Conservation (phyloP, 2,888 invertebrate genomes). For the Hemistola chrysoprasaria region DNA sequence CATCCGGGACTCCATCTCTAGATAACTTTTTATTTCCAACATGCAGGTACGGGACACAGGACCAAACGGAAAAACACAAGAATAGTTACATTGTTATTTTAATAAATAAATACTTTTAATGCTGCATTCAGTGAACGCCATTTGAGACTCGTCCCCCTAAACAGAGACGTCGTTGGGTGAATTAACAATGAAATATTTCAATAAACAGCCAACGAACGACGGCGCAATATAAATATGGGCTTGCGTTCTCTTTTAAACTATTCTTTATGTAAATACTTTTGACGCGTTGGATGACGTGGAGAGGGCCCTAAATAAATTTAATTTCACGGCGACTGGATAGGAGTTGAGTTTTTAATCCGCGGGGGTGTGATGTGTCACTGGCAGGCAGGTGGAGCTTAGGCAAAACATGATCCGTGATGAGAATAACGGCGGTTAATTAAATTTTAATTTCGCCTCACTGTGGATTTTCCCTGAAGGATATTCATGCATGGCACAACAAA, state of each 20-base stretch:
- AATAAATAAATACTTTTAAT: conserved; percentile 77
- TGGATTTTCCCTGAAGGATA: conserved; percentile 5
- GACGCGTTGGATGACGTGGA: conserved; percentile 67
- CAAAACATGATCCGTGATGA: conserved; percentile 50
- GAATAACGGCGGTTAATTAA: conserved; percentile 54
- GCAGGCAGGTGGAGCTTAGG: conserved; percentile 52
- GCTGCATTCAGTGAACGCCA: conserved; percentile 57
- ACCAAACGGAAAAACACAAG: conserved; percentile 40
- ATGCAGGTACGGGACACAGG: conserved; percentile 43
- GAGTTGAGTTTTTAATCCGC: conserved; percentile 62
- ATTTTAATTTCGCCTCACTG: conserved; percentile 33
- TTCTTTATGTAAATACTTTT: conserved; percentile 75
- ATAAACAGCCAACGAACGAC: conserved; percentile 66
- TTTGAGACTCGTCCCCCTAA: conserved; percentile 60
- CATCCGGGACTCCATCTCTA: conserved; percentile 52
- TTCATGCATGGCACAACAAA: background rate
- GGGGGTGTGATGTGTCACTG: conserved; percentile 54
- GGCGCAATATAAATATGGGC: conserved; percentile 73
- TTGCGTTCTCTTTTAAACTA: conserved; percentile 69
- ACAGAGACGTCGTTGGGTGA: conserved; percentile 63
- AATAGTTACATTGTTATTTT: conserved; percentile 64
- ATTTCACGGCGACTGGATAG: conserved; percentile 64
- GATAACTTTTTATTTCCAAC: conserved; percentile 47
- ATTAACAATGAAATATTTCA: conserved; percentile 80
- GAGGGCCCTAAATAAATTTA: conserved; percentile 77